Evolutionary conservation across 2,888 invertebrate species (phyloP), one percentile per base, ranked within the genome.

Genomic region (Rhagium mordax): DNA sequence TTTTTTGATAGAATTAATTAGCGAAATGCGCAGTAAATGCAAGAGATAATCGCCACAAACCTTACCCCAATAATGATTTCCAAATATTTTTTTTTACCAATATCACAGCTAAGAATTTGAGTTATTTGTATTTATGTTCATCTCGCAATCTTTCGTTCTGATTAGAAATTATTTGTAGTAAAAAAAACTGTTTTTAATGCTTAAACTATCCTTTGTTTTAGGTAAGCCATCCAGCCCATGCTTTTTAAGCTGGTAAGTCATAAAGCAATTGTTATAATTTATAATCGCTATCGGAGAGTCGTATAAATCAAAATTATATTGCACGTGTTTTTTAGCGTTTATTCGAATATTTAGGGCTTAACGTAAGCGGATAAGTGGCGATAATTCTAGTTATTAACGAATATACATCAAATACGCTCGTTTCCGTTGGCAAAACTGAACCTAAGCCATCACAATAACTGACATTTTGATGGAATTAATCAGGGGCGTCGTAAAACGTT

Each of bases 251-350:
- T 49, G 70, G 75, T 72, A 64, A 75, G 75, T 75, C 68, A 27
- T 18, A 60, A 62, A 29, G 29, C 21, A 47, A 70, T 70, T 59
- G 55, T 24, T 16, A 67, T 67, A 70, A 60, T 64, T 70, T 68
- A 65, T 66, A 59, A 59, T 70, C 41, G 59, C 48, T 67, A 71
- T 73, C 61, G 64, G 53, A 65, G 48, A 59, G 59, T 59, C 61
- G 59, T 61, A 73, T 73, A 69, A 73, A 70, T 75, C 70, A 67
- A 55, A 72, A 68, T 62, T 64, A 13, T 41, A 71, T 70, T 71
- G 71, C 65, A 47, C 57, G 72, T 64, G 18, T 64, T 75, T 69
- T 70, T 65, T 61, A 65, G 33, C 64, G 24, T 51, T 68, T 66
- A 75, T 71, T 75, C 70, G 70, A 59, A 73, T 71, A 49, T 64